Percentiles rank a stretch among this genome's conserved stretches.
Conservation (phyloP, 2,113 vertebrate genomes). For the Hymenochirus boettgeri region DNA sequence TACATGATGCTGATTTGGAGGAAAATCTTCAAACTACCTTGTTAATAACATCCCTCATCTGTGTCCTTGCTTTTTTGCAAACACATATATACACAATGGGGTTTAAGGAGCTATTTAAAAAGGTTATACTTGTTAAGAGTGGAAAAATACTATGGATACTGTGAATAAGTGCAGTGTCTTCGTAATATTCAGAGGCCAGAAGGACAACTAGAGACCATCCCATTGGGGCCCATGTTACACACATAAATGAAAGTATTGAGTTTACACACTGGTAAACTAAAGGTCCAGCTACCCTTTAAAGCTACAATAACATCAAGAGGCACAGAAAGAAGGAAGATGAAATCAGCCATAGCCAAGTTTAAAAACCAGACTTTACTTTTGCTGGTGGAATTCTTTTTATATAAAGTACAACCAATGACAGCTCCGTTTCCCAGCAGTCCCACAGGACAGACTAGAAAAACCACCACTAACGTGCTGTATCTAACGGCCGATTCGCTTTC, state of each 20-base stretch:
- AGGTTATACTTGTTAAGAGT: neutral
- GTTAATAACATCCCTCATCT: neutral
- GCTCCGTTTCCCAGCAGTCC: neutral
- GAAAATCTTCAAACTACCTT: too few relatives aligned
- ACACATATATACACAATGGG: conserved; percentile 7
- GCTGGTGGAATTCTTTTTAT: neutral
- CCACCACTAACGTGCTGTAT: neutral
- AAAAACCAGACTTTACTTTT: conserved; percentile 25
- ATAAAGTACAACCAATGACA: neutral
- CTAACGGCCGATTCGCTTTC: too few relatives aligned
- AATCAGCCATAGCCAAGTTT: conserved; percentile 22
- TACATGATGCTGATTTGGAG: too few relatives aligned
- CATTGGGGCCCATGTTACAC: neutral
- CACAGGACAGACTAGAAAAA: neutral
- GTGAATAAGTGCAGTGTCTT: neutral
- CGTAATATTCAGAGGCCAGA: neutral
- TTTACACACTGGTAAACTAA: neutral
- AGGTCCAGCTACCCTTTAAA: neutral
- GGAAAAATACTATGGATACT: neutral
- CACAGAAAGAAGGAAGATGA: conserved; percentile 6
- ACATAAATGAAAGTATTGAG: neutral
- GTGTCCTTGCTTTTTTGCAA: neutral
- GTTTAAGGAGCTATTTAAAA: neutral
- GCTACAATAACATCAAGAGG: neutral
- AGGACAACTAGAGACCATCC: neutral